Evolutionary conservation across 2,797 vertebrate genomes (phyloP).

Genomic region (Myotis vivesi): DNA sequence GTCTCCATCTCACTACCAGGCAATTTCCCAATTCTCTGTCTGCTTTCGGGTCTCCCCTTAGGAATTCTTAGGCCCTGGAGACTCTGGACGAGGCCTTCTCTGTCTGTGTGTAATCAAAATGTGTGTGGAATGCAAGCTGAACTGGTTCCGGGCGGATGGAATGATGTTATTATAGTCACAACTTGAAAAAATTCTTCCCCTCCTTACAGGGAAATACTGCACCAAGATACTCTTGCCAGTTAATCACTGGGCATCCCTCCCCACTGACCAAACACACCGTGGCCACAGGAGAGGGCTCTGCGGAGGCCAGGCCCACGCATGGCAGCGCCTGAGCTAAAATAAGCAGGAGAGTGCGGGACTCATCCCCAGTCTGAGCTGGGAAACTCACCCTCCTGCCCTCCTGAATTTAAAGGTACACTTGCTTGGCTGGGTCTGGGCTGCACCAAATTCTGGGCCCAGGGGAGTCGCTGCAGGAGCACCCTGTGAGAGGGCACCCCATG

Average conservation of each 20-base stretch:
- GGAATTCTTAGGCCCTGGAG: neutral
- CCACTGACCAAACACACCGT: conserved; percentile 1
- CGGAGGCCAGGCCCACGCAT: conserved; percentile 53
- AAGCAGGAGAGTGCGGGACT: conserved; percentile 15
- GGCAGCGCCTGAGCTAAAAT: conserved; percentile 50
- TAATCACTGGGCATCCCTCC: neutral
- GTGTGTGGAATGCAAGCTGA: neutral
- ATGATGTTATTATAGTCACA: neutral
- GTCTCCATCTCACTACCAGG: neutral
- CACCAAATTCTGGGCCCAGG: conserved; percentile 6
- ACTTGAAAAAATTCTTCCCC: neutral
- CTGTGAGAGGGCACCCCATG: conserved; percentile 32
- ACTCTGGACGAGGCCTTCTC: neutral
- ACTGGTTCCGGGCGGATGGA: neutral
- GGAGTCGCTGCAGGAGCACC: conserved; percentile 71
- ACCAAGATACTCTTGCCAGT: neutral
- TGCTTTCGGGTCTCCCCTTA: neutral
- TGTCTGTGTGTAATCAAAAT: neutral
- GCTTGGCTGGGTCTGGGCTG: conserved; percentile 47
- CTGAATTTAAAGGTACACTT: conserved; percentile 69
- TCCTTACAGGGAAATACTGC: neutral
- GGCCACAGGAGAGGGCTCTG: neutral
- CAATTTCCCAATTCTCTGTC: neutral
- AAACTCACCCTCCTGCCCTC: conserved; percentile 45
- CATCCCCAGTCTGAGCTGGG: conserved; percentile 4